Conservation (phyloP, 2,888 invertebrate genomes). For the Chloroclystis v-ata region DNA sequence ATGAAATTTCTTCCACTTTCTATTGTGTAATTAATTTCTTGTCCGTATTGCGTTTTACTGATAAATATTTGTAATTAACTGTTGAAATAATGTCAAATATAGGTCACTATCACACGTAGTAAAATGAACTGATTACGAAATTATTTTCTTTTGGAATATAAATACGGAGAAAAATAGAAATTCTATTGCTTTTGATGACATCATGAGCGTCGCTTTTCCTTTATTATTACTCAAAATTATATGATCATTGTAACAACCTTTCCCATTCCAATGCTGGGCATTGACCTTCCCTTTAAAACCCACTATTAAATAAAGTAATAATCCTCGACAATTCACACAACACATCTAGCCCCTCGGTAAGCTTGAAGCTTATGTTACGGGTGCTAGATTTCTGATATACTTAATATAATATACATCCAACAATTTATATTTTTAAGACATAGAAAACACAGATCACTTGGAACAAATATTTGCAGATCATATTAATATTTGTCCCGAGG, state of each 20-base stretch:
- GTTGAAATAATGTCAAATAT: not conserved
- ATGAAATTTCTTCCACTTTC: slow-evolving; percentile 1
- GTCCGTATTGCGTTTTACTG: slow-evolving; percentile 5
- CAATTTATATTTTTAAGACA: too few species aligned
- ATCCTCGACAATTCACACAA: not conserved
- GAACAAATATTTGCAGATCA: too few species aligned
- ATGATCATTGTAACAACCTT: too few species aligned
- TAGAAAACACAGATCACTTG: too few species aligned
- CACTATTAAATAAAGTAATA: not conserved
- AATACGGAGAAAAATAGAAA: not conserved
- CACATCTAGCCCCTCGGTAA: not conserved
- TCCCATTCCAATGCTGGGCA: too few species aligned
- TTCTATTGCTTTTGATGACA: not conserved
- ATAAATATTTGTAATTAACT: slow-evolving; percentile 1
- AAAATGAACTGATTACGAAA: not conserved
- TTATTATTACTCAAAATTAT: too few species aligned
- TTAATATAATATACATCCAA: too few species aligned
- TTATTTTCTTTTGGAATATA: not conserved
- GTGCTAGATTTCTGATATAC: not conserved
- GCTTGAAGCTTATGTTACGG: not conserved
- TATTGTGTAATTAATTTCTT: not conserved
- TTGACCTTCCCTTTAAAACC: too few species aligned
- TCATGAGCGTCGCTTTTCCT: not conserved
- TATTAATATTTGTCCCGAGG: too few species aligned
- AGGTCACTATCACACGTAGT: slow-evolving; percentile 2